phyloP scores from a whole-genome alignment of 2,113 vertebrate species.

The Mesoclemmys tuberculata region DNA sequence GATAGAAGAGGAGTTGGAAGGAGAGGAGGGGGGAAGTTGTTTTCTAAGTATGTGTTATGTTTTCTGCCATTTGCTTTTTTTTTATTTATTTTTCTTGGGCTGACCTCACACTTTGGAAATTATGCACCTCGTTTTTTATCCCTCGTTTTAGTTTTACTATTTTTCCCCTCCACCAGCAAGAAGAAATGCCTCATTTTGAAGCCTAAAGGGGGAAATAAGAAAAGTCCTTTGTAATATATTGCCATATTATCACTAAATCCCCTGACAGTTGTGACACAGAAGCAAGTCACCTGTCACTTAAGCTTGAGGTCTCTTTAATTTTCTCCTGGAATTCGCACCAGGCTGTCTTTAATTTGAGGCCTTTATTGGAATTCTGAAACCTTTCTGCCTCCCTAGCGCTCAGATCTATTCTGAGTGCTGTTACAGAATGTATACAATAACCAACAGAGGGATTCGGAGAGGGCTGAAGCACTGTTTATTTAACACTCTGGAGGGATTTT shows the following conservation, averaged over 20 bases:
- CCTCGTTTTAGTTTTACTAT: constrained; percentile 55
- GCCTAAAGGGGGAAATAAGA: constrained; percentile 83
- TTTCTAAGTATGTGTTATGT: constrained; percentile 46
- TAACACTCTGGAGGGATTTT: constrained; percentile 98
- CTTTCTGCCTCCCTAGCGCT: constrained; percentile 84
- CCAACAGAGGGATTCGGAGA: constrained; percentile 87
- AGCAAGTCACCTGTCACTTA: constrained; percentile 90
- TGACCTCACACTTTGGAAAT: constrained; percentile 75
- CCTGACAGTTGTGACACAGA: constrained; percentile 89
- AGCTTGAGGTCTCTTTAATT: constrained; percentile 98
- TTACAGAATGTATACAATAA: constrained; percentile 99
- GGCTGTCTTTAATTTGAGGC: constrained; percentile 91
- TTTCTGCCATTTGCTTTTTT: constrained; percentile 70
- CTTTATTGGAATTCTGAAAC: constrained; percentile 91
- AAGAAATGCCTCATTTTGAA: constrained; percentile 85
- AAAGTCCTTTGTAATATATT: constrained; percentile 90
- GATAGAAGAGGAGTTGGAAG: constrained; percentile 46
- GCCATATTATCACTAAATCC: constrained; percentile 90
- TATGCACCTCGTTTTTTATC: constrained; percentile 69
- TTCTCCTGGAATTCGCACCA: constrained; percentile 95
- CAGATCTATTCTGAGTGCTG: constrained; percentile 96
- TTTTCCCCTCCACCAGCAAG: constrained; percentile 61
- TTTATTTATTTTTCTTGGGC: constrained; percentile 63
- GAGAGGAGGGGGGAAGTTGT: constrained; percentile 53
- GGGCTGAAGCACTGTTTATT: constrained; percentile 95